Evolutionary conservation across 1,140 invertebrate genomes (phyloP).

Genomic region (Tyrophagus putrescentiae): DNA sequence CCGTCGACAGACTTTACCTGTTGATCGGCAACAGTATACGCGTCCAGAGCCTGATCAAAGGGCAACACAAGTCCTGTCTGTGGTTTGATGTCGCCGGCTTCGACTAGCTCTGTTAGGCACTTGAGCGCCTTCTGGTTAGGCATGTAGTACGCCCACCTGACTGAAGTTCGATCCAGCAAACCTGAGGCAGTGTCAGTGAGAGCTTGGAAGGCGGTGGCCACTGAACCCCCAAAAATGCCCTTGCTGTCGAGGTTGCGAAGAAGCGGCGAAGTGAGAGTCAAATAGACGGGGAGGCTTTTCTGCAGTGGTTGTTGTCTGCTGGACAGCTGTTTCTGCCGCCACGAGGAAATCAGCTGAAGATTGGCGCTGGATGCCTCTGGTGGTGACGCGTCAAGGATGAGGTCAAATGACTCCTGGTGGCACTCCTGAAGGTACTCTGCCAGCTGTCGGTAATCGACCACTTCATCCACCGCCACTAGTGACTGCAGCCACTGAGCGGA

Average conservation of each 20-base stretch:
- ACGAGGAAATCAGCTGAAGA: slow-evolving; percentile 27
- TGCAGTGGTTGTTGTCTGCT: too few relatives aligned
- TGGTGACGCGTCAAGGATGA: slow-evolving; percentile 18
- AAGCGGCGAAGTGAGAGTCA: slow-evolving; percentile 66
- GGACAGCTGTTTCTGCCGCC: too few relatives aligned
- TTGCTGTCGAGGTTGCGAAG: slow-evolving; percentile 58
- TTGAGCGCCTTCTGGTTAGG: slow-evolving; percentile 43
- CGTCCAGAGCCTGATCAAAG: slow-evolving; percentile 50
- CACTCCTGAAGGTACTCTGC: slow-evolving; percentile 34
- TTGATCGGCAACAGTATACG: slow-evolving; percentile 36
- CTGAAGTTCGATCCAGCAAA: slow-evolving; percentile 39
- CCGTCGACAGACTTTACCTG: background rate
- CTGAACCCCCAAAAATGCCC: slow-evolving; percentile 44
- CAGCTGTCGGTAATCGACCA: slow-evolving; percentile 57
- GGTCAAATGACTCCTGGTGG: slow-evolving; percentile 29
- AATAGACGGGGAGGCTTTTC: slow-evolving; percentile 56
- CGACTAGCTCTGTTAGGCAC: slow-evolving; percentile 40
- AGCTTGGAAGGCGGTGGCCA: slow-evolving; percentile 30
- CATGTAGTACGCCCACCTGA: slow-evolving; percentile 61
- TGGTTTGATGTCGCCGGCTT: slow-evolving; percentile 42
- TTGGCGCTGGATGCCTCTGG: background rate
- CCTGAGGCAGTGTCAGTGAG: slow-evolving; percentile 29
- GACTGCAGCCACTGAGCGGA: slow-evolving; percentile 46
- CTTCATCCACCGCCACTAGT: slow-evolving; percentile 51
- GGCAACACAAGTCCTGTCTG: slow-evolving; percentile 50